These are phyloP conservation scores for Oryzias dopingdopingensis DNA, from an alignment of 2,797 vertebrate genomes.

Conservation along the genomic window DNA sequence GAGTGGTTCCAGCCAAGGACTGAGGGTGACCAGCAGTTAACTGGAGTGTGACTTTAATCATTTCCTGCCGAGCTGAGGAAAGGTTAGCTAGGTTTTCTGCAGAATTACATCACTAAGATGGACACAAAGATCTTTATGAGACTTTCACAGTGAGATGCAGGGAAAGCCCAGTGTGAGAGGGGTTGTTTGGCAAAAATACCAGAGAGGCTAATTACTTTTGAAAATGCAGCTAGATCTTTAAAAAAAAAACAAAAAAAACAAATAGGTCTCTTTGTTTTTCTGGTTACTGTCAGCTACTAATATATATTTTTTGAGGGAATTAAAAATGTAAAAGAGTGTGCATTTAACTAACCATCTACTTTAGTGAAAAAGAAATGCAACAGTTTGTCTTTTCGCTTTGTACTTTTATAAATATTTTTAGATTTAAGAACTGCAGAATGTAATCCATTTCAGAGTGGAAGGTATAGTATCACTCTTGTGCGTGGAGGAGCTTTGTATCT, in stretches of 20 bases:
- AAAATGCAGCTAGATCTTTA: constrained; percentile 46
- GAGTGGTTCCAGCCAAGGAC: constrained; percentile 49
- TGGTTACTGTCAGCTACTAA: too few species aligned
- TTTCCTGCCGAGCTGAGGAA: constrained; percentile 61
- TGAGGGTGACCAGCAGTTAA: constrained; percentile 50
- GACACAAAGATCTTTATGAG: constrained; percentile 42
- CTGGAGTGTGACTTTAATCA: constrained; percentile 73
- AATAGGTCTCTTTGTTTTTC: not conserved
- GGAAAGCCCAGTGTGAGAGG: constrained; percentile 21
- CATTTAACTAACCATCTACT: too few species aligned
- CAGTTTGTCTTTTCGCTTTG: too few species aligned
- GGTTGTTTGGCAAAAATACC: constrained; percentile 36
- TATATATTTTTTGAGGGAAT: too few species aligned
- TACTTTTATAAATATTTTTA: too few species aligned
- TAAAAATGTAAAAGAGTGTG: too few species aligned
- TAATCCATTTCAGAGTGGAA: too few species aligned
- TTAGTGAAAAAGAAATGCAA: too few species aligned
- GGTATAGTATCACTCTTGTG: too few species aligned
- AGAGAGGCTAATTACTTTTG: constrained; percentile 31
- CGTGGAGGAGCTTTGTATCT: not conserved
- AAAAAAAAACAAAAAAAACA: constrained; percentile 18
- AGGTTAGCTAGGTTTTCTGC: constrained; percentile 35
- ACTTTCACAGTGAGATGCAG: constrained; percentile 38
- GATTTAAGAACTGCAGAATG: too few species aligned
- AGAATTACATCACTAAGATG: constrained; percentile 22